Evolutionary conservation across 1,140 invertebrate genomes (phyloP), one percentile per base, ranked within the genome.

Genomic region (Ptiloglossa arizonensis): DNA sequence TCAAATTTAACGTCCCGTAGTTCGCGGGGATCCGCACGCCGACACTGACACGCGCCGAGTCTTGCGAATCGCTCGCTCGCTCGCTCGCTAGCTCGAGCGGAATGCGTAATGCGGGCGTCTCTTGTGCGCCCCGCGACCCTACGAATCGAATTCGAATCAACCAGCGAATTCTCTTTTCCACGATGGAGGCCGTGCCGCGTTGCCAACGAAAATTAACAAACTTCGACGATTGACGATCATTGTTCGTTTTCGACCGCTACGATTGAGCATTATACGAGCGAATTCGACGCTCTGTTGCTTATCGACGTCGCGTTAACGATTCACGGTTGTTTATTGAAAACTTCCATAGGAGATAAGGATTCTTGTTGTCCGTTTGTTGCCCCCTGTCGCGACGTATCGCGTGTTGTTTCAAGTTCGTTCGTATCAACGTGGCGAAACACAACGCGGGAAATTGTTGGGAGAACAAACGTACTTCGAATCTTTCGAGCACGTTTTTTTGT

Each of bases 1-100:
- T 90, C 87, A 89, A 85, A 90, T 87, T 75, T 80, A 86, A 75
- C 69, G 38, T 48, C 24, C 52, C 19, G 50, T 56, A 46, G 46
- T 71, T 70, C 68, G 32, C 80, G 54, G 80, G 62, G 44, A 82
- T 46, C 54, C 67, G 50, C 24, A 22, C 44, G 44, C 50, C 29
- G 60, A 63, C 73, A 35, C 50, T n/a, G 54, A 29, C 56, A 77
- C 27, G 41, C 15, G 22, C 24, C 5, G 32, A 38, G 41, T 44
- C 22, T 32, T 17, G 54, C 54, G 44, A 38, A 5, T 56, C 19
- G 38, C 27, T 19, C 22, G 22, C 24, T 9, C 11, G 41, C 5
- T 29, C n/a, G 27, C 5, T 17, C 38, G 27, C 4, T 29, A 15
- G 27, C 5, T 17, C 38, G 27, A 1, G 6, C 24, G 44, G 59